Percentiles rank a stretch among this genome's conserved stretches.
Conservation (phyloP, 2,113 vertebrate genomes). For the Zapus hudsonius region DNA sequence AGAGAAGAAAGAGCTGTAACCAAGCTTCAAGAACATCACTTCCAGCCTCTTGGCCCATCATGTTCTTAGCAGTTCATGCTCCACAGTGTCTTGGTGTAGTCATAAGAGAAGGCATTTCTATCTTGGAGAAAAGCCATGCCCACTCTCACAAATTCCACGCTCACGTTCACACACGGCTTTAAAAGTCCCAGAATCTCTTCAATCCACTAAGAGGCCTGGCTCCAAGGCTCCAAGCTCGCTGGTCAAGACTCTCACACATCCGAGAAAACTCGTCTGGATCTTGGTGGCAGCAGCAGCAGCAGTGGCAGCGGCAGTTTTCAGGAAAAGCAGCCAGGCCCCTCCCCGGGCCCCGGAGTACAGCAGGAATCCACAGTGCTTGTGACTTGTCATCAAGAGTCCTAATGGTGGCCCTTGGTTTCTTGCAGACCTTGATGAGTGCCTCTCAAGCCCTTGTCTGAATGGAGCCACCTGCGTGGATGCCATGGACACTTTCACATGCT, state of each 20-base stretch:
- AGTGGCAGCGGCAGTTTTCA: conserved; percentile 73
- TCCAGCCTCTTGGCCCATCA: not conserved
- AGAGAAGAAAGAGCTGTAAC: not conserved
- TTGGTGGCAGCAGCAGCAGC: conserved; percentile 70
- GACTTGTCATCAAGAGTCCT: conserved; percentile 84
- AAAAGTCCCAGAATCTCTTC: not conserved
- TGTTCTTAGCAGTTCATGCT: not conserved
- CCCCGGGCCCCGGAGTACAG: conserved; percentile 38
- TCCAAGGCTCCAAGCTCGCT: not conserved
- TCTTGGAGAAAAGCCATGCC: too few relatives aligned
- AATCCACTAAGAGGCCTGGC: not conserved
- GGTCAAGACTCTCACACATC: not conserved
- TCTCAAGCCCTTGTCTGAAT: conserved; percentile 96
- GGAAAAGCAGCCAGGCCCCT: conserved; percentile 46
- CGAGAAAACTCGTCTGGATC: not conserved
- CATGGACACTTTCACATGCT: conserved; percentile 97
- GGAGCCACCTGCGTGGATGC: conserved; percentile 97
- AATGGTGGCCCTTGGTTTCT: conserved; percentile 93
- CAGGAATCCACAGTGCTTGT: conserved; percentile 66
- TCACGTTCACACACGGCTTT: not conserved
- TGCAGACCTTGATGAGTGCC: conserved; percentile 98
- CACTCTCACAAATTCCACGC: too few relatives aligned
- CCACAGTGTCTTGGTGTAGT: not conserved
- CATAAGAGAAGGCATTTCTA: not conserved
- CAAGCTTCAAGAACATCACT: not conserved